Percentiles rank a stretch among this genome's conserved stretches.
These are phyloP conservation scores for Diceros bicornis DNA, from an alignment of 2,797 vertebrate species.

Conservation along the genomic window DNA sequence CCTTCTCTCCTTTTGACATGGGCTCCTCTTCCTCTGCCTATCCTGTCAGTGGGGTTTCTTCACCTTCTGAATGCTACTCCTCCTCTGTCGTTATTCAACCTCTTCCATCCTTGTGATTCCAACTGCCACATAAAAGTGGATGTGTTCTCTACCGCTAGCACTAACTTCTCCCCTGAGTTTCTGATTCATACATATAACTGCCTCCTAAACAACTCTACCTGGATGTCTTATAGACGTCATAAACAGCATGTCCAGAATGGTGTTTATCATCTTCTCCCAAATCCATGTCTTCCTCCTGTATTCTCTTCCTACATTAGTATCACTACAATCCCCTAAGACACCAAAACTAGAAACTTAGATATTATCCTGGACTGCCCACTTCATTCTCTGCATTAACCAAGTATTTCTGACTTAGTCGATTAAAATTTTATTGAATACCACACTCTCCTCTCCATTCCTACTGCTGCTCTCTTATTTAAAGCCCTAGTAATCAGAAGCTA, in stretches of 20 bases:
- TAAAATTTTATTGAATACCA: background rate
- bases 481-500: background rate
- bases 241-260: background rate
- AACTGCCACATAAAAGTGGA: background rate
- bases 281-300: background rate
- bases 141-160: background rate
- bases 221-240: background rate
- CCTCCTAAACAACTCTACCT: background rate
- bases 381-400: constrained; percentile 33
- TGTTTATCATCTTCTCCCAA: background rate
- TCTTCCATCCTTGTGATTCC: constrained; percentile 22
- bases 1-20: background rate
- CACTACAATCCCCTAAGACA: background rate
- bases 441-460: background rate
- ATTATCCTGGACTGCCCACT: background rate
- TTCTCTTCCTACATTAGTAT: background rate
- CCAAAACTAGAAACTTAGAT: background rate
- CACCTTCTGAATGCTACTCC: background rate
- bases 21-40: background rate
- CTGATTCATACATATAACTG: background rate
- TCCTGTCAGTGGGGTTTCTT: background rate
- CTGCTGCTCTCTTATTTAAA: background rate
- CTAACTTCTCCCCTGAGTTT: background rate
- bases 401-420: background rate
- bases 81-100: background rate